These are phyloP conservation scores for Helicoverpa assulta DNA, from an alignment of 2,888 invertebrate species.

Conservation along the genomic window DNA sequence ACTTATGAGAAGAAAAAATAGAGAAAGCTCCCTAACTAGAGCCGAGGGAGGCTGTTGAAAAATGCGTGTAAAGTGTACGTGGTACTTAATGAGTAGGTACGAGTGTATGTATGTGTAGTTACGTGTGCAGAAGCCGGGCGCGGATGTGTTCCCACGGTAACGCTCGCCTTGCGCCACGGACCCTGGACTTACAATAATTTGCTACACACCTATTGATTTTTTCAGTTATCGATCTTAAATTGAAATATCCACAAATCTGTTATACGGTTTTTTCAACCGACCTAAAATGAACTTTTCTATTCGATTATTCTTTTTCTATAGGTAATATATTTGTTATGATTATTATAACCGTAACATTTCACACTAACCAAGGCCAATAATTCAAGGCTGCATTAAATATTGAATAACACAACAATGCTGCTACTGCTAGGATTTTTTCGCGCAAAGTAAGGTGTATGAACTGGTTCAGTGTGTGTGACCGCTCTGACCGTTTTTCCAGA, in stretches of 20 bases:
- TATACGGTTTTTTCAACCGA: slow-evolving; percentile 26
- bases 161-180: slow-evolving; percentile 71
- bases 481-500: slow-evolving; percentile 45
- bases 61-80: slow-evolving; percentile 68
- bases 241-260: slow-evolving; percentile 22
- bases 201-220: slow-evolving; percentile 75
- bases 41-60: slow-evolving; percentile 71
- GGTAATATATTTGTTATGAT: too few species aligned
- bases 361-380: too few species aligned
- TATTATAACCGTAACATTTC: too few species aligned
- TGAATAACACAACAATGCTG: too few species aligned
- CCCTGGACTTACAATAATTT: slow-evolving; percentile 78
- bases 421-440: too few species aligned
- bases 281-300: background rate
- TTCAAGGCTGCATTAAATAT: too few species aligned
- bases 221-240: slow-evolving; percentile 50
- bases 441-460: too few species aligned
- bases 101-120: slow-evolving; percentile 46
- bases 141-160: slow-evolving; percentile 83
- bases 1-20: slow-evolving; percentile 64
- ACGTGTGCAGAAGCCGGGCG: slow-evolving; percentile 70
- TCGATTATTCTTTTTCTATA: too few species aligned
- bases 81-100: slow-evolving; percentile 61
- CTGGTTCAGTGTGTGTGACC: background rate
- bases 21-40: slow-evolving; percentile 64